Conservation (phyloP, 2,888 invertebrate species). For the Papilio gigon region DNA sequence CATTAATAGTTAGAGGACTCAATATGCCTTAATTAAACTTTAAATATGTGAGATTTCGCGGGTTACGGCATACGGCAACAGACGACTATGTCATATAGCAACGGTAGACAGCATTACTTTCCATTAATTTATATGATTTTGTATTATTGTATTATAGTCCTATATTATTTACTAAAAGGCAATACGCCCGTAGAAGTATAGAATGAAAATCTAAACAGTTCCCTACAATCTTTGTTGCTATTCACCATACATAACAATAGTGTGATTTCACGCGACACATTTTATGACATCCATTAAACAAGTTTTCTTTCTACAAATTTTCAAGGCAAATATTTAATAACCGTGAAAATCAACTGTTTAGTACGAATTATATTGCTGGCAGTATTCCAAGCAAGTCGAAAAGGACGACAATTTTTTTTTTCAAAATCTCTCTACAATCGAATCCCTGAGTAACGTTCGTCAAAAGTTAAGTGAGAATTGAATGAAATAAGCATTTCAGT, state of each 20-base stretch:
- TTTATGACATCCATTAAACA: slow-evolving; percentile 16
- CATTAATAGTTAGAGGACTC: no score
- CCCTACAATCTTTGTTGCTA: background rate
- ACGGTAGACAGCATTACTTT: no score
- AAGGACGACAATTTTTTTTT: background rate
- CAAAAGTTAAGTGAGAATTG: no score
- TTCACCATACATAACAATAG: background rate
- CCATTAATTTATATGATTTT: no score
- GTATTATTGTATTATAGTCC: background rate
- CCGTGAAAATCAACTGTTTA: background rate
- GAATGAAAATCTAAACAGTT: background rate
- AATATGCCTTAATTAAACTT: no score
- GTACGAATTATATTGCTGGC: no score
- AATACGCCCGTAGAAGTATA: background rate
- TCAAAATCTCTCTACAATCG: no score
- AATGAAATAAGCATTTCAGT: no score
- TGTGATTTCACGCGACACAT: background rate
- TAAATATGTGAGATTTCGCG: no score
- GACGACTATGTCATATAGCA: no score
- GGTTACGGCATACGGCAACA: no score
- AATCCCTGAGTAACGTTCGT: no score
- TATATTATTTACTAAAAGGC: background rate
- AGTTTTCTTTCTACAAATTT: slow-evolving; percentile 1
- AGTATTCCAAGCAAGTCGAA: background rate
- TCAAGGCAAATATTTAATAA: background rate